Conservation (phyloP, 2,113 vertebrate genomes). For the Bucco capensis region DNA sequence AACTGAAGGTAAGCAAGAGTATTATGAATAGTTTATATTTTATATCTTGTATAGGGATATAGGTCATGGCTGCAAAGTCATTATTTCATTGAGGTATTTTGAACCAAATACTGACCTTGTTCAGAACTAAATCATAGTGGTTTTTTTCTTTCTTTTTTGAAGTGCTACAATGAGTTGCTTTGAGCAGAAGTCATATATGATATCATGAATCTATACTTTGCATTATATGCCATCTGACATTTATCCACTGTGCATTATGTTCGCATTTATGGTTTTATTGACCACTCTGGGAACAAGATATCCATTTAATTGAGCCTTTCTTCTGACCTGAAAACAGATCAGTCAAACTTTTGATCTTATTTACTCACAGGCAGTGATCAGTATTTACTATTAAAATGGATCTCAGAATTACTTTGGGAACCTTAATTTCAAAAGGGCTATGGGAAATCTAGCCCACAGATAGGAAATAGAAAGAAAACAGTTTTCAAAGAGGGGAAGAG, state of each 20-base stretch:
- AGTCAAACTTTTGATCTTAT: background rate
- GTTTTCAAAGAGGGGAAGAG: background rate
- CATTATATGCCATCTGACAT: background rate
- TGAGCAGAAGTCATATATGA: background rate
- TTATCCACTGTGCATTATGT: background rate
- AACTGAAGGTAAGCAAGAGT: background rate
- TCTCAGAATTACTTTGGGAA: background rate
- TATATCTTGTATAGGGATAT: background rate
- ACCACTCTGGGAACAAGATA: background rate
- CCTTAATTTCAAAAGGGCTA: background rate
- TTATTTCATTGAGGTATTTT: background rate
- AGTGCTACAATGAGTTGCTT: background rate
- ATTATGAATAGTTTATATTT: background rate
- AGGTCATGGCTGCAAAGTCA: background rate
- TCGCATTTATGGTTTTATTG: constrained; percentile 6
- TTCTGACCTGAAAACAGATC: background rate
- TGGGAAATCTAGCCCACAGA: background rate
- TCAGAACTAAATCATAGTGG: background rate
- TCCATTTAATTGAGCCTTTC: background rate
- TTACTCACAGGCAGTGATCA: background rate
- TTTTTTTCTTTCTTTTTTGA: background rate
- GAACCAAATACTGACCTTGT: background rate
- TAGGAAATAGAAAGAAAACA: background rate
- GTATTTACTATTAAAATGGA: background rate
- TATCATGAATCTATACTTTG: background rate